A percentile compares a stretch with the other conserved stretches of the same genome.
Conservation (phyloP, 2,888 invertebrate genomes). For the Sarcophaga carnaria region DNA sequence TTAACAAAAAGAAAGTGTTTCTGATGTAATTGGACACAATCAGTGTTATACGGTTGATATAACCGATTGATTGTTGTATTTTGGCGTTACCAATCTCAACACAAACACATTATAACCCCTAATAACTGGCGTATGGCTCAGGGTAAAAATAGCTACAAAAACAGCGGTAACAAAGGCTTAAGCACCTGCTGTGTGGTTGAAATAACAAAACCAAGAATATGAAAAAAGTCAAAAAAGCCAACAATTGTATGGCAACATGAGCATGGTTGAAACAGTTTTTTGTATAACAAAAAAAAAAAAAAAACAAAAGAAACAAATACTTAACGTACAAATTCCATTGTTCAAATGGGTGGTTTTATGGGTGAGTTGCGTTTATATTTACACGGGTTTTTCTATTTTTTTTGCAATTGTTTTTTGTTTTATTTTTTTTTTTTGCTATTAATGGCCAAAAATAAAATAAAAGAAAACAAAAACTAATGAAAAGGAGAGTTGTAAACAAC, state of each 20-base stretch:
- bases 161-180: slow-evolving; percentile 26
- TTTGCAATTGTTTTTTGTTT: background rate
- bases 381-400: background rate
- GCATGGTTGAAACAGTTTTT: slow-evolving; percentile 24
- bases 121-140: too few relatives aligned
- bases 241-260: slow-evolving; percentile 47
- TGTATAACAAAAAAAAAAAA: slow-evolving; percentile 1
- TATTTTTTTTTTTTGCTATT: slow-evolving; percentile 14
- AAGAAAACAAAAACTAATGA: slow-evolving; percentile 30
- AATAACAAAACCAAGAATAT: slow-evolving; percentile 14
- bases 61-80: too few relatives aligned
- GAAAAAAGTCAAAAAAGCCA: background rate
- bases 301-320: background rate
- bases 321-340: slow-evolving; percentile 31
- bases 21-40: too few relatives aligned
- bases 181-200: slow-evolving; percentile 59
- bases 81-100: too few relatives aligned
- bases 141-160: background rate
- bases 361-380: slow-evolving; percentile 34
- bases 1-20: too few relatives aligned
- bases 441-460: slow-evolving; percentile 30
- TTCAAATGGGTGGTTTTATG: slow-evolving; percentile 49
- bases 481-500: slow-evolving; percentile 51
- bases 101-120: too few relatives aligned
- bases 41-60: too few relatives aligned